phyloP scores from a whole-genome alignment of 2,888 invertebrate genomes.

The Lasioglossum villosulum region DNA sequence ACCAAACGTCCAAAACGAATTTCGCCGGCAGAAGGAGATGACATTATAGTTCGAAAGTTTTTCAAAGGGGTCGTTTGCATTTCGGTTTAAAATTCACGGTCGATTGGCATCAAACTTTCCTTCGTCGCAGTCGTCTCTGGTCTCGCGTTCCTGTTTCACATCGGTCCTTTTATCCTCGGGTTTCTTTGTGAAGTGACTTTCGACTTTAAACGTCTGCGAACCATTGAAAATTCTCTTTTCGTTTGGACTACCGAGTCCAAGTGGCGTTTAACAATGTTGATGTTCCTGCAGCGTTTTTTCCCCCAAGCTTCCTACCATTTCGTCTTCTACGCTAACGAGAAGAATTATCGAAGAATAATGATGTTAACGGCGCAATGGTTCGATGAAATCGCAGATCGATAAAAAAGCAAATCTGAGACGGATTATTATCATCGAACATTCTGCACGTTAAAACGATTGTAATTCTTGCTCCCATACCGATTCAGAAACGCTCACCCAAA shows the following conservation, averaged over 20 bases:
- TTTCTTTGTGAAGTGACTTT: conserved; percentile 33
- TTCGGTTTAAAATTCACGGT: conserved; percentile 12
- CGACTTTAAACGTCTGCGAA: conserved; percentile 1
- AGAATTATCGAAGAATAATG: too few species aligned
- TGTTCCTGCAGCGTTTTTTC: too few species aligned
- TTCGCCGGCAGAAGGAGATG: not conserved
- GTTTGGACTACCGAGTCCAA: conserved; percentile 30
- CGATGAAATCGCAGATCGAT: too few species aligned
- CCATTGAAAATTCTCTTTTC: conserved; percentile 27
- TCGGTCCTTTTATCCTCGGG: conserved; percentile 16
- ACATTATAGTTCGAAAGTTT: not conserved
- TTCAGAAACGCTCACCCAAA: not conserved
- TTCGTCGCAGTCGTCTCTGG: not conserved
- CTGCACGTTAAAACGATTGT: not conserved
- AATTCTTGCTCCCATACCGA: not conserved
- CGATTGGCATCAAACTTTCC: conserved; percentile 20
- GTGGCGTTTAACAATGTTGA: conserved; percentile 35
- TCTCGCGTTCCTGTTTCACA: conserved; percentile 7
- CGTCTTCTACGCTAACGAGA: not conserved
- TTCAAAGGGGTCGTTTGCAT: not conserved
- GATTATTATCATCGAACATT: conserved; percentile 1
- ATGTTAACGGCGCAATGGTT: too few species aligned
- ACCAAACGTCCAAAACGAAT: not conserved
- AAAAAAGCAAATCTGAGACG: too few species aligned
- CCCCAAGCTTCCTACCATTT: not conserved